Percentiles rank a stretch among this genome's conserved stretches.
Conservation (phyloP, 1,140 invertebrate species). For the Drosophila elegans region DNA sequence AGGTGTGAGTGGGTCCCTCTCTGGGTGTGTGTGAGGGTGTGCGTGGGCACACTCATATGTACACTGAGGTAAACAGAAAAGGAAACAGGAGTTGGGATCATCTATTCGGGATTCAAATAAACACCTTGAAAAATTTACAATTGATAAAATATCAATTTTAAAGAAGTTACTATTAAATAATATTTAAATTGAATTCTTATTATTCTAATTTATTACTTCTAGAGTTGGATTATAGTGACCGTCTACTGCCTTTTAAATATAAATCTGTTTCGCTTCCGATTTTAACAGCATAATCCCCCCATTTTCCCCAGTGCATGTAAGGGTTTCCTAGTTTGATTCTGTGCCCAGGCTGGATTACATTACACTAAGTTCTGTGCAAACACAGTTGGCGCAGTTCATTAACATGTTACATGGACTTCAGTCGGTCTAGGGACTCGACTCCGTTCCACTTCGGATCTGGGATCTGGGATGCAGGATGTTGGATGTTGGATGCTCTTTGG, state of each 20-base stretch:
- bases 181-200: too few relatives aligned
- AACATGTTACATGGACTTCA: constrained; percentile 81
- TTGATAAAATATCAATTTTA: too few relatives aligned
- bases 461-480: neutral
- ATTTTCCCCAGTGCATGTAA: constrained; percentile 12
- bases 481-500: constrained; percentile 51
- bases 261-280: neutral
- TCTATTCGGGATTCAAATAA: too few relatives aligned
- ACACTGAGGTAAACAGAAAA: constrained; percentile 16
- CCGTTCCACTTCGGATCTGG: constrained; percentile 55
- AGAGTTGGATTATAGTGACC: too few relatives aligned
- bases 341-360: constrained; percentile 70
- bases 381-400: constrained; percentile 83
- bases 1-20: constrained; percentile 57
- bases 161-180: too few relatives aligned
- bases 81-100: too few relatives aligned
- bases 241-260: neutral
- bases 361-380: constrained; percentile 83
- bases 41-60: constrained; percentile 19
- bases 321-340: constrained; percentile 22
- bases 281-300: neutral
- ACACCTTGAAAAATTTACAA: too few relatives aligned
- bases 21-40: constrained; percentile 15
- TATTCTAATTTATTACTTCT: too few relatives aligned
- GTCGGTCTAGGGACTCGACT: constrained; percentile 65